These are phyloP conservation scores for Trididemnum miniatum DNA, from an alignment of 23 tunicate genomes.

Conservation along the genomic window DNA sequence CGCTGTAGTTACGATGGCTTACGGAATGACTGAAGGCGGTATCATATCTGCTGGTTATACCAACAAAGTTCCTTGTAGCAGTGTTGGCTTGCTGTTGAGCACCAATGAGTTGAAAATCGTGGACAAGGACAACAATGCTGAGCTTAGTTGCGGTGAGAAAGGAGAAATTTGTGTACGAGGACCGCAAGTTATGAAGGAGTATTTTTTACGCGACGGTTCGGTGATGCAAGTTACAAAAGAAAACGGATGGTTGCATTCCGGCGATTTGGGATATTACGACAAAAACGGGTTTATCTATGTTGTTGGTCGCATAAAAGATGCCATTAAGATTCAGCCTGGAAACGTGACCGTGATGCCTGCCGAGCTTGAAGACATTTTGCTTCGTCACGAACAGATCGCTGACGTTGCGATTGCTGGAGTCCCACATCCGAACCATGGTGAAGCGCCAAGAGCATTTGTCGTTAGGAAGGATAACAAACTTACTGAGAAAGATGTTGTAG, in stretches of 20 bases:
- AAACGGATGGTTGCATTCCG: constrained; percentile 94
- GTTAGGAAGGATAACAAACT: constrained; percentile 45
- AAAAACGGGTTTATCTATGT: constrained; percentile 58
- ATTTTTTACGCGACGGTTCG: constrained; percentile 54
- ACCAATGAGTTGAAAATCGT: constrained; percentile 23
- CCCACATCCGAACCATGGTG: constrained; percentile 73
- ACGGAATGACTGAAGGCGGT: constrained; percentile 5
- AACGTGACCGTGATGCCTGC: constrained; percentile 73
- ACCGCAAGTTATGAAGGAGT: constrained; percentile 88
- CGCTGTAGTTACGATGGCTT: background rate
- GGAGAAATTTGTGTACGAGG: constrained; percentile 85
- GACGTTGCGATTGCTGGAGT: constrained; percentile 92
- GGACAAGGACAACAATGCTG: constrained; percentile 43
- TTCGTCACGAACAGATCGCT: constrained; percentile 55
- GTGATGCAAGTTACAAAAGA: constrained; percentile 37
- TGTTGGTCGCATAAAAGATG: constrained; percentile 80
- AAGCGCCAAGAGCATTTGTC: constrained; percentile 87
- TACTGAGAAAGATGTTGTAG: constrained; percentile 52
- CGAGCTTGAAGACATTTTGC: constrained; percentile 72
- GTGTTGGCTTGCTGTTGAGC: background rate
- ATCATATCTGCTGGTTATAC: background rate
- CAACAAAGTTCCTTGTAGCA: background rate
- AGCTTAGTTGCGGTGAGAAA: constrained; percentile 44
- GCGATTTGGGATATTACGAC: constrained; percentile 91
- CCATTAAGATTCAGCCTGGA: constrained; percentile 53